Percentiles rank a stretch among this genome's conserved stretches.
phyloP scores from a whole-genome alignment of 2,113 vertebrate species.

The Coreoperca whiteheadi region DNA sequence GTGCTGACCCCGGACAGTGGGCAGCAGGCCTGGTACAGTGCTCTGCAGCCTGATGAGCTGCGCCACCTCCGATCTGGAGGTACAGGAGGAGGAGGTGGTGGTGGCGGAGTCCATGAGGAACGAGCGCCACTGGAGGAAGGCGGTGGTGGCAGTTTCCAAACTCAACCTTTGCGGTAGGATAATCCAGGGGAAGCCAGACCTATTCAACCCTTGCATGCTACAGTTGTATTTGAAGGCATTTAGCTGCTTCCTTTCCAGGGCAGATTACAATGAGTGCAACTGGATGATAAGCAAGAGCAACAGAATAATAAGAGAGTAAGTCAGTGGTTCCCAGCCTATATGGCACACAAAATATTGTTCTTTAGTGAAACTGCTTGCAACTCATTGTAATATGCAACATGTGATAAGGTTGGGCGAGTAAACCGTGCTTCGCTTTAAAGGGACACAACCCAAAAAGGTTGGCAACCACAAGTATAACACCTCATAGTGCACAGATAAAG shows the following conservation, averaged over 20 bases:
- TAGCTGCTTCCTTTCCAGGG: neutral
- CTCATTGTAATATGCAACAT: neutral
- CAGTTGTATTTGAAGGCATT: neutral
- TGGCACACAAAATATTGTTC: no score
- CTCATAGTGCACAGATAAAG: neutral
- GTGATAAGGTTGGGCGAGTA: neutral
- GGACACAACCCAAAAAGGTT: neutral
- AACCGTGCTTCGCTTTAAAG: neutral
- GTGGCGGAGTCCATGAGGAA: constrained; percentile 68
- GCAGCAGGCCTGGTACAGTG: constrained; percentile 90
- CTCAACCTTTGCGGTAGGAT: constrained; percentile 89
- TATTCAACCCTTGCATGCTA: neutral
- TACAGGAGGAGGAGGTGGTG: constrained; percentile 50
- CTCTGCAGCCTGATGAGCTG: constrained; percentile 90
- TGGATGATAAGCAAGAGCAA: no score
- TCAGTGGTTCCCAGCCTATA: neutral
- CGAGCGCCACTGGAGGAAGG: constrained; percentile 78
- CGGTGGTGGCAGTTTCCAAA: constrained; percentile 76
- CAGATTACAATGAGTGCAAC: neutral
- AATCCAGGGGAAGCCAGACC: constrained; percentile 3
- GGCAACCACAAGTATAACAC: neutral
- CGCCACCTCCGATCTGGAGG: constrained; percentile 84
- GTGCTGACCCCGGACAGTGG: constrained; percentile 86
- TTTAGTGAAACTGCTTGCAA: neutral
- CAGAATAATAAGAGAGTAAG: neutral